Conservation (phyloP, 2,113 vertebrate species). For the Python bivittatus region DNA sequence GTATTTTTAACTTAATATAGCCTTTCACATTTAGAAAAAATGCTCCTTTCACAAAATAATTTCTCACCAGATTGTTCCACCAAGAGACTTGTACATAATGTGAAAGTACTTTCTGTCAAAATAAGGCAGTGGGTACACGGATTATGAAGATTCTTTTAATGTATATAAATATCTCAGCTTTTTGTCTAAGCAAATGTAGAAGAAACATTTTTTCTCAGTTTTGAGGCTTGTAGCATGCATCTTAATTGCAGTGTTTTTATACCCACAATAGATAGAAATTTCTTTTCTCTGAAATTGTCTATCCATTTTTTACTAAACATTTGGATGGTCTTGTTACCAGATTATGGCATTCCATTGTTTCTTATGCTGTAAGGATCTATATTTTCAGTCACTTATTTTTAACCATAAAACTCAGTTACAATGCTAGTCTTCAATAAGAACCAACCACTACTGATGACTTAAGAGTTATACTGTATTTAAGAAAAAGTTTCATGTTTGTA, state of each 20-base stretch:
- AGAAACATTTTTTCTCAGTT: not conserved
- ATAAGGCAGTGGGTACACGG: not conserved
- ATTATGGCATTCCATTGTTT: not conserved
- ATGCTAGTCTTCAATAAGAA: not conserved
- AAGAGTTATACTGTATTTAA: not conserved
- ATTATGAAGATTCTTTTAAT: not conserved
- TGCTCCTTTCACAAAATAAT: not conserved
- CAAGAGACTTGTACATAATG: not conserved
- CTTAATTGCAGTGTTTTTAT: not conserved
- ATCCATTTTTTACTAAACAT: not conserved
- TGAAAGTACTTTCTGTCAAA: not conserved
- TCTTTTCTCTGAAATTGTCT: not conserved
- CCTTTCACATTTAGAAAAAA: not conserved
- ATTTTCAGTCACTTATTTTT: not conserved
- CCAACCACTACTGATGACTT: not conserved
- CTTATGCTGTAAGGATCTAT: not conserved
- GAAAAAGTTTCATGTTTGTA: not conserved
- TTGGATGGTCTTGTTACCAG: not conserved
- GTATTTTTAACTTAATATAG: not conserved
- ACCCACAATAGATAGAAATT: not conserved
- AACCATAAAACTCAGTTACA: not conserved
- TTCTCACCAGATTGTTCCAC: not conserved
- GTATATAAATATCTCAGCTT: not conserved
- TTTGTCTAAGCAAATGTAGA: not conserved
- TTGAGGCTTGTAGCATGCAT: not conserved